Evolutionary conservation across 2,113 vertebrate species (phyloP).

Genomic region (Capreolus pygargus): DNA sequence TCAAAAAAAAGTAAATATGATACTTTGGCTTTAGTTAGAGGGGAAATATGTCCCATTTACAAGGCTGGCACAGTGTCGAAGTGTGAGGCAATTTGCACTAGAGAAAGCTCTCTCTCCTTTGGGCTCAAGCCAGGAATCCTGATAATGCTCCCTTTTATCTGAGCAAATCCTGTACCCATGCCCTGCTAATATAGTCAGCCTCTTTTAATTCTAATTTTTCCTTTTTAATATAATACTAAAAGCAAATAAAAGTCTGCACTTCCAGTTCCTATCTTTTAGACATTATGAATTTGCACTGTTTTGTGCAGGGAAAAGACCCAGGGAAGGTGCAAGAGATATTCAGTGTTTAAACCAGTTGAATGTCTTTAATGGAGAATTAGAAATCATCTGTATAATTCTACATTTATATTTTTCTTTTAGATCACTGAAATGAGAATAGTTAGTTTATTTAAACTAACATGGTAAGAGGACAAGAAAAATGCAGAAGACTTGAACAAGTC

Average conservation of each 20-base stretch:
- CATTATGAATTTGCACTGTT: neutral
- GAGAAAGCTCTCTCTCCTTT: slow-evolving; percentile 70
- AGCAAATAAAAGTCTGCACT: slow-evolving; percentile 28
- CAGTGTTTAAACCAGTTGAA: neutral
- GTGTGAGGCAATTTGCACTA: slow-evolving; percentile 71
- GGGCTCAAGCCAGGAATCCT: slow-evolving; percentile 66
- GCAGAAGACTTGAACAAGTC: neutral
- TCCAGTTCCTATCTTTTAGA: neutral
- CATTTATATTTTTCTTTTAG: neutral
- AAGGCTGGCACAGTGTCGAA: slow-evolving; percentile 66
- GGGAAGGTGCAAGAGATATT: neutral
- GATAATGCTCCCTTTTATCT: slow-evolving; percentile 61
- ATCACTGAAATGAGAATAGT: neutral
- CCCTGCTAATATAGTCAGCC: slow-evolving; percentile 25
- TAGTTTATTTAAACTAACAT: neutral
- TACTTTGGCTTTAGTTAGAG: slow-evolving; percentile 62
- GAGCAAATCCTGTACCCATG: slow-evolving; percentile 35
- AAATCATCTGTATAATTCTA: neutral
- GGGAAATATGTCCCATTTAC: slow-evolving; percentile 71
- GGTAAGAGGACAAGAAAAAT: neutral
- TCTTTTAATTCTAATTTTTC: slow-evolving; percentile 35
- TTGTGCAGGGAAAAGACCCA: neutral
- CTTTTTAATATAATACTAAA: slow-evolving; percentile 56
- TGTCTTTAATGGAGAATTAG: neutral
- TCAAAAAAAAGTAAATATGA: slow-evolving; percentile 78